A percentile compares a stretch with the other conserved stretches of the same genome.
Evolutionary conservation across 2,888 invertebrate genomes (phyloP).

Genomic region (Tinea semifulvella): DNA sequence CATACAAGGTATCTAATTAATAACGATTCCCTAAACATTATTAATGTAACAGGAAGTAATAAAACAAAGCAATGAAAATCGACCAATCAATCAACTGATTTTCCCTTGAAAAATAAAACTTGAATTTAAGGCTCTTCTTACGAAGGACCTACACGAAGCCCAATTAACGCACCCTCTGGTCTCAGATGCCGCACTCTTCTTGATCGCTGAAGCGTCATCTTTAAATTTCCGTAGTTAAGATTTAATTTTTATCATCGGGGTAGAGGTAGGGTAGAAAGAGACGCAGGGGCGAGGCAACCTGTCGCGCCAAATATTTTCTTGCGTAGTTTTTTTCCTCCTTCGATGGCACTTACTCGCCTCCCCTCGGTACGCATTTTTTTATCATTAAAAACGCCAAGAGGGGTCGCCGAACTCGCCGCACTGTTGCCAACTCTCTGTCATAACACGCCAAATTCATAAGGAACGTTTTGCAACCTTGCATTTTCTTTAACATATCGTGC

Average conservation of each 20-base stretch:
- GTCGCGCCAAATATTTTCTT: slow-evolving; percentile 68
- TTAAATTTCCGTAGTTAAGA: slow-evolving; percentile 68
- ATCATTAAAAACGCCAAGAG: slow-evolving; percentile 64
- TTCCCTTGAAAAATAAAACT: slow-evolving; percentile 23
- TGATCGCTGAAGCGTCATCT: slow-evolving; percentile 66
- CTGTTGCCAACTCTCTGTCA: slow-evolving; percentile 60
- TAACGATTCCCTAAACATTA: too few relatives aligned
- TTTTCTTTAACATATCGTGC: slow-evolving; percentile 22
- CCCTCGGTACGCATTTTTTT: slow-evolving; percentile 66
- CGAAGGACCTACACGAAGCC: slow-evolving; percentile 38
- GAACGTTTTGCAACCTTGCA: slow-evolving; percentile 38
- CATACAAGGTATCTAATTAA: too few relatives aligned
- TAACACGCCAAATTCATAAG: slow-evolving; percentile 61
- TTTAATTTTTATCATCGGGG: slow-evolving; percentile 63
- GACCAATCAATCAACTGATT: slow-evolving; percentile 25
- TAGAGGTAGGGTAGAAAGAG: slow-evolving; percentile 21
- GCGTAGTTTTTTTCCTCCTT: slow-evolving; percentile 64
- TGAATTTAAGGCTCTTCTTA: slow-evolving; percentile 11
- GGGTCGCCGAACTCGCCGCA: slow-evolving; percentile 56
- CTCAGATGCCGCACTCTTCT: slow-evolving; percentile 63
- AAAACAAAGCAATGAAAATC: slow-evolving; percentile 8
- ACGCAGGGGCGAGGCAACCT: slow-evolving; percentile 47
- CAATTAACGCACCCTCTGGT: slow-evolving; percentile 58
- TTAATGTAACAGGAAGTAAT: background rate
- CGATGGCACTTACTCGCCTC: slow-evolving; percentile 63